Base-by-base conservation (phyloP, 2,888 invertebrate species). In the Hemithea aestivaria region DNA sequence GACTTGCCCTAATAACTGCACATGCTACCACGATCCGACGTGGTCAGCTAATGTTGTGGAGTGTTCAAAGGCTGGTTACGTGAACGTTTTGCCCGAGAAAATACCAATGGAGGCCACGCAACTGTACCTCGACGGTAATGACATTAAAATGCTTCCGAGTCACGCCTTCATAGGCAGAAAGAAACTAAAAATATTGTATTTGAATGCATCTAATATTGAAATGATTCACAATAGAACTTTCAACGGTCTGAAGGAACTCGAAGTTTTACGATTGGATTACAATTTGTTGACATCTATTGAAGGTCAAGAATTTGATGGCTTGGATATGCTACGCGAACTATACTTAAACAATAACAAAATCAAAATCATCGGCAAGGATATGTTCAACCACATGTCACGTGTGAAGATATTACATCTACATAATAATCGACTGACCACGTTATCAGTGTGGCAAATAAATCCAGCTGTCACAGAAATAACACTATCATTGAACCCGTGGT, bases 31-130 rank as follows among this genome's bases (percentile, higher is more conserved):
- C 68, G 96, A 96, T 75, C 93, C 94, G 67, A 92, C 93, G 11
- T 96, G 95, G 94, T 91, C 92, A 27, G 94, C 94, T 10, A 95
- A 95, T 80, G 93, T 95, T 29, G 94, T 95, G 32, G 94, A 95
- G 73, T 95, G 95, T 67, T 92, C 93, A 29, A 88, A 87, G 43
- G 90, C 92, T 48, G 92, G 91, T 31, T 93, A 93, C 73, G 81
- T 89, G 31, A 90, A 90, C 62, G 88, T 87, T 61, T 85, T 95
- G 53, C 95, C 95, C 10, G 93, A 93, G 52, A 91, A 92, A 80
- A 93, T 96, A 67, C 96, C 96, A 6, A 96, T 96, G 95, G 95
- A 95, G 69, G 94, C 95, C 42, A 95, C 96, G n/a, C 92, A 94
- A 68, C 88, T 96, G 51, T 94, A 94, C 67, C 87, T 96, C 46